Base-by-base conservation (phyloP, 2,113 vertebrate genomes). In the Tylochromis polylepis region DNA sequence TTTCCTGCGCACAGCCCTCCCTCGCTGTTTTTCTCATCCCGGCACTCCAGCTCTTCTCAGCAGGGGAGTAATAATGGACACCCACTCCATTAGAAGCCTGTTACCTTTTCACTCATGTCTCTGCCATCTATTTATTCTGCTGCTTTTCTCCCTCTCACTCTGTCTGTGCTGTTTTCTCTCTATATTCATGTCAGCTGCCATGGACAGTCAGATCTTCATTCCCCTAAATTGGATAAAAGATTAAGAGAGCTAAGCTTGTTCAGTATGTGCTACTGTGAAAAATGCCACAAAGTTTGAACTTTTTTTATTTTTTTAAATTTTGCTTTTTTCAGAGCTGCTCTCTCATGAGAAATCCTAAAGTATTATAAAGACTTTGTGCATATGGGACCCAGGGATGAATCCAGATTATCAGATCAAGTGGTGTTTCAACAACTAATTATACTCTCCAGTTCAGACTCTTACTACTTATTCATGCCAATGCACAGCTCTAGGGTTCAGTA, bases 161-260 rank as follows among this genome's bases (percentile, higher is more conserved):
- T 65, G 46, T 91, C 83, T 90, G 60, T 20, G 3, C 79, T 22
- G 15, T 78, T 88, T 90, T 87, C 43, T 85, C 55, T 89, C 59
- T 58, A 41, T 83, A 87, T 88, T 87, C 82, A 81, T 83, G 56
- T 86, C 83, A 88, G 58, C 78, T 58, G 82, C 27, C 16, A 11
- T 8, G 87, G 79, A 79, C 89, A 88, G 55, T 85, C 82, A 78
- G 51, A 62, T 84, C 87, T 86, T 87, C 53, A 88, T 95, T 87
- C 62, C 8, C 85, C 46, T 75, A 84, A 92, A 94, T 89, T 92
- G 91, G 83, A 94, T 94, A 55, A 91, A 86, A 92, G 89, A 94
- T 95, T 92, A 95, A 55, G 27, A 85, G 60, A 79, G 67, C 86
- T 91, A 85, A 87, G 87, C 88, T 80, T 53, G 22, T 86, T 87